Conservation (phyloP, 1,140 invertebrate genomes). For the Saccostrea echinata region DNA sequence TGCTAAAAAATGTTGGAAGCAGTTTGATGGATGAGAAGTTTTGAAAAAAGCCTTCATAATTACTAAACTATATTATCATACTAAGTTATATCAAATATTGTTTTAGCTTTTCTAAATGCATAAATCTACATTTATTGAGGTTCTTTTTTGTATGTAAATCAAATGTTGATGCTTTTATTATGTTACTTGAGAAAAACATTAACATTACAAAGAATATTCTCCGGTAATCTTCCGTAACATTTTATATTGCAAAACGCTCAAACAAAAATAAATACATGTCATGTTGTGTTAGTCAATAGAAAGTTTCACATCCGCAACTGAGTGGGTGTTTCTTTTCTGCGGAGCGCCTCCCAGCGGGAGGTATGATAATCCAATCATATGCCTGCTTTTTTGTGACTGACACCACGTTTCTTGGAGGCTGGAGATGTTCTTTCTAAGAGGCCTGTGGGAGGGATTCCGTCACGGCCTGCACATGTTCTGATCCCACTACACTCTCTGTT, state of each 20-base stretch:
- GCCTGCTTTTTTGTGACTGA: neutral
- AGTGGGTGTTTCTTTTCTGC: constrained; percentile 18
- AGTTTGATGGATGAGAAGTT: too few relatives aligned
- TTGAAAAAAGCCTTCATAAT: too few relatives aligned
- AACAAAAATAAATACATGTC: constrained; percentile 49
- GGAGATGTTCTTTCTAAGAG: constrained; percentile 43
- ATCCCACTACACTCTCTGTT: constrained; percentile 39
- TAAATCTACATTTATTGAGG: constrained; percentile 24
- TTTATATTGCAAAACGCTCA: constrained; percentile 48
- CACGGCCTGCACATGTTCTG: constrained; percentile 31
- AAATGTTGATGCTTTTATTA: constrained; percentile 36
- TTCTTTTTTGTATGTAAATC: constrained; percentile 32
- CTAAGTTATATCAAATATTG: neutral
- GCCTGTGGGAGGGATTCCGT: constrained; percentile 46
- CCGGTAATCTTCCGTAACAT: constrained; percentile 47
- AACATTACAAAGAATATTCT: constrained; percentile 45
- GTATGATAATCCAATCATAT: neutral
- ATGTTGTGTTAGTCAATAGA: constrained; percentile 37
- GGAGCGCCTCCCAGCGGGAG: constrained; percentile 28
- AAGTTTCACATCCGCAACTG: constrained; percentile 19
- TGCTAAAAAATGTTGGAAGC: too few relatives aligned
- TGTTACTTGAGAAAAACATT: constrained; percentile 35
- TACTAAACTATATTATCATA: neutral
- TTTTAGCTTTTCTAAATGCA: neutral
- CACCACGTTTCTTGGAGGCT: neutral